phyloP scores from a whole-genome alignment of 2,888 invertebrate genomes.

The Noctua pronuba region DNA sequence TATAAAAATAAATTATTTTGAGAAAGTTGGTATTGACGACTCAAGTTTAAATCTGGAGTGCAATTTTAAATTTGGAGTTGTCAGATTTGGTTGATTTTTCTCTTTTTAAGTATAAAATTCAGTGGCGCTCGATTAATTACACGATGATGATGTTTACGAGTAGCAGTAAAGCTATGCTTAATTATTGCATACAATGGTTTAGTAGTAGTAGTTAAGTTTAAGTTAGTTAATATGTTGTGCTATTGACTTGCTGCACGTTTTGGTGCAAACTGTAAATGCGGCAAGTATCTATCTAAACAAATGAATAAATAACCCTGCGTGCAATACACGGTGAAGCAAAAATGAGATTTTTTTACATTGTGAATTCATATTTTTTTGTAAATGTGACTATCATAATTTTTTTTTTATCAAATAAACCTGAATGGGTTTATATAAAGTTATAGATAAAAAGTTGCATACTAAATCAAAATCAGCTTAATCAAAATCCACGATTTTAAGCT shows the following conservation, averaged over 20 bases:
- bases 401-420: not conserved
- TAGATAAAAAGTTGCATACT: not conserved
- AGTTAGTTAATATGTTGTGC: too few relatives aligned
- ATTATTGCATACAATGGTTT: too few relatives aligned
- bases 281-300: too few relatives aligned
- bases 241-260: too few relatives aligned
- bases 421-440: not conserved
- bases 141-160: too few relatives aligned
- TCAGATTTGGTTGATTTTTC: slow-evolving; percentile 2
- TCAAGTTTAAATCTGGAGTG: slow-evolving; percentile 44
- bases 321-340: not conserved
- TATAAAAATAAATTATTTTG: slow-evolving; percentile 46
- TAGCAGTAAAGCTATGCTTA: too few relatives aligned
- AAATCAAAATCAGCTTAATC: not conserved
- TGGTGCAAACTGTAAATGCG: too few relatives aligned
- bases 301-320: too few relatives aligned
- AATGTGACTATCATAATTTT: not conserved
- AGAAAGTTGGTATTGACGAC: slow-evolving; percentile 47
- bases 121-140: not conserved
- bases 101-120: slow-evolving; percentile 19
- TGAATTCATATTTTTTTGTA: not conserved
- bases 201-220: too few relatives aligned
- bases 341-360: slow-evolving; percentile 1
- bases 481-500: not conserved
- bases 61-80: slow-evolving; percentile 41